These are phyloP conservation scores for Sitta europaea DNA, from an alignment of 2,113 vertebrate species.

Conservation along the genomic window DNA sequence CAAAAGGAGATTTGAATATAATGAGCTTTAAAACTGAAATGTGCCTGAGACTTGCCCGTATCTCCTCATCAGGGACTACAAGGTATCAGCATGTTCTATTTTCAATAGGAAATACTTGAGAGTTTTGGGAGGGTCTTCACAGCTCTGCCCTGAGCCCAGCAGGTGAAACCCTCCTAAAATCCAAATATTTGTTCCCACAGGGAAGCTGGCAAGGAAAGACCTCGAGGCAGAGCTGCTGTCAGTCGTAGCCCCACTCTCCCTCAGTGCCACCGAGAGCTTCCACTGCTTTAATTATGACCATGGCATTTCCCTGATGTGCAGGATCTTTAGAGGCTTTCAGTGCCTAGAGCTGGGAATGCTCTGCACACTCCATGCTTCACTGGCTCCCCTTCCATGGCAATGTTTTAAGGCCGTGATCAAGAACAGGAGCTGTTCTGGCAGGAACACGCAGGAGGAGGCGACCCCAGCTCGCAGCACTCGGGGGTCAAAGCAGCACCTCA, in stretches of 20 bases:
- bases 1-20: neutral
- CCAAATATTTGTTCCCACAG: neutral
- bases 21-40: neutral
- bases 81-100: neutral
- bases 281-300: rapidly evolving
- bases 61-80: neutral
- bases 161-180: neutral
- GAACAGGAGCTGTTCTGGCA: neutral
- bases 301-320: slow-evolving; percentile 4
- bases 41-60: neutral
- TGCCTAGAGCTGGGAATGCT: neutral
- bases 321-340: neutral
- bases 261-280: neutral
- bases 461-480: neutral
- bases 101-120: neutral
- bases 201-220: neutral
- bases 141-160: neutral
- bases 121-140: neutral
- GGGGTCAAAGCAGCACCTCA: neutral
- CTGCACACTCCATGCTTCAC: neutral
- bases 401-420: neutral
- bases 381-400: neutral
- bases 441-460: neutral
- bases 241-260: neutral
- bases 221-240: neutral